phyloP scores from a whole-genome alignment of 2,888 invertebrate species.

The Anaspis maculata region DNA sequence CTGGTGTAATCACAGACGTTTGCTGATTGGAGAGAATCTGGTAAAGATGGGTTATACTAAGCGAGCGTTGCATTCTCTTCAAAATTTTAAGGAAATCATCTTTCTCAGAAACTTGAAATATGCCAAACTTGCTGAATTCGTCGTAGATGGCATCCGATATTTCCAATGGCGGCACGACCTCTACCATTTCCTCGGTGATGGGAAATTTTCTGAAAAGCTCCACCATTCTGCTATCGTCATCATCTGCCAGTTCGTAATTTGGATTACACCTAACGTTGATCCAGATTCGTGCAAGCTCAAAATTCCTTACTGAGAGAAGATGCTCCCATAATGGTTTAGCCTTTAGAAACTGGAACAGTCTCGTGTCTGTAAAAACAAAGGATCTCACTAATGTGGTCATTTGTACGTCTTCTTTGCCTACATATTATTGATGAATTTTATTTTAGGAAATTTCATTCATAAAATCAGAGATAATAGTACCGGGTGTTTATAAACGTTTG shows the following conservation, averaged over 20 bases:
- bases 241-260: background rate
- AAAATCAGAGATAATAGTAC: too few species aligned
- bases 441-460: too few species aligned
- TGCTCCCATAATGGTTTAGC: constrained; percentile 53
- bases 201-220: constrained; percentile 48
- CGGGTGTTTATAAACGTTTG: too few species aligned
- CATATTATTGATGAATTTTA: too few species aligned
- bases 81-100: constrained; percentile 49
- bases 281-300: constrained; percentile 53
- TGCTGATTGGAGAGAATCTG: constrained; percentile 49
- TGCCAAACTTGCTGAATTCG: constrained; percentile 54
- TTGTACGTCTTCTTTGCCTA: too few species aligned
- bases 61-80: constrained; percentile 51
- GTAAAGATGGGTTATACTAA: constrained; percentile 47
- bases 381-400: too few species aligned
- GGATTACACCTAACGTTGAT: constrained; percentile 46
- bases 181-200: constrained; percentile 53
- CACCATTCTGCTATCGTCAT: constrained; percentile 15
- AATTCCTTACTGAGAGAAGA: constrained; percentile 50
- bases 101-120: constrained; percentile 53
- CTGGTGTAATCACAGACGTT: constrained; percentile 33
- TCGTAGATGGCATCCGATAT: constrained; percentile 53
- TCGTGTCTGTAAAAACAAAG: constrained; percentile 45
- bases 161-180: constrained; percentile 41
- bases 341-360: constrained; percentile 46